A percentile compares a stretch with the other conserved stretches of the same genome.
phyloP scores from a whole-genome alignment of 2,888 invertebrate species.

The Eupeodes luniger region DNA sequence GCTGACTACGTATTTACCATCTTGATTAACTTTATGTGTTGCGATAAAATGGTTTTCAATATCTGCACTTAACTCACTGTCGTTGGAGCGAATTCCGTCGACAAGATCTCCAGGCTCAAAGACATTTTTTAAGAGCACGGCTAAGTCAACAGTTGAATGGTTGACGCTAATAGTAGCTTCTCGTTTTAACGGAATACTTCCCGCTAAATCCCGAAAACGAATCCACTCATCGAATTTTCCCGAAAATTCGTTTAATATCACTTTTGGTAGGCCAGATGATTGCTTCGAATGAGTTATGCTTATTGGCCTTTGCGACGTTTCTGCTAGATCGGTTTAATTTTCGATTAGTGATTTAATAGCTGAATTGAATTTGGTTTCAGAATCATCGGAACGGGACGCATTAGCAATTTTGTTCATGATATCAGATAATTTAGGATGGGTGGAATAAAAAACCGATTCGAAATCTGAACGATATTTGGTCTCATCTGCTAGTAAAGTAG shows the following conservation, averaged over 20 bases:
- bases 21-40: not conserved
- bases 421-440: conserved; percentile 17
- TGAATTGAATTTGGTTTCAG: not conserved
- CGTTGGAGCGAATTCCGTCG: not conserved
- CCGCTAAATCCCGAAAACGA: conserved; percentile 1
- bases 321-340: not conserved
- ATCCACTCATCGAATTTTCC: not conserved
- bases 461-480: conserved; percentile 15
- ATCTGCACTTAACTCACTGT: conserved; percentile 29
- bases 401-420: not conserved
- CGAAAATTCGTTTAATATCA: not conserved
- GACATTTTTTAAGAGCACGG: conserved; percentile 29
- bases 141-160: conserved; percentile 19
- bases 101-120: conserved; percentile 31
- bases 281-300: not conserved
- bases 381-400: conserved; percentile 6
- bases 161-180: not conserved
- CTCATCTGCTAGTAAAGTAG: not conserved
- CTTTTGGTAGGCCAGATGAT: not conserved
- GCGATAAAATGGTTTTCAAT: conserved; percentile 42
- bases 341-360: not conserved
- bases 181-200: conserved; percentile 1
- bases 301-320: conserved; percentile 29
- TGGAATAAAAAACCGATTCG: not conserved
- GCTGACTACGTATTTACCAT: conserved; percentile 42